Evolutionary conservation across 2,888 invertebrate genomes (phyloP), one percentile per base, ranked within the genome.

Genomic region (Standfussiana lucernea): DNA sequence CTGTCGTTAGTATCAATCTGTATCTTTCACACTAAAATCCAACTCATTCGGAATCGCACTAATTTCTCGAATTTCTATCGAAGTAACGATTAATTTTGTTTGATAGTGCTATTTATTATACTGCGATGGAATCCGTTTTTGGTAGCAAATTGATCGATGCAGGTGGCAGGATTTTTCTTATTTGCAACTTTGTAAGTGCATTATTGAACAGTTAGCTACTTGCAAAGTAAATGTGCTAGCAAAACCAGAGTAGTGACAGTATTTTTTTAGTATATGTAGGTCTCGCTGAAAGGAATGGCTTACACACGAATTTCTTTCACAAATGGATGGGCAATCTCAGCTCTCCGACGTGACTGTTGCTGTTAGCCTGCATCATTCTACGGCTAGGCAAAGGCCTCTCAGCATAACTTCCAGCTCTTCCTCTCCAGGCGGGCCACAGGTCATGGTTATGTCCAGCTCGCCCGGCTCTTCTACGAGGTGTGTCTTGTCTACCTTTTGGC

Each of bases 1-100:
- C 66, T 75, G 73, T 87, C 64, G 67, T 86, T 76, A 47, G 59
- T 67, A 73, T 68, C 62, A 85, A 85, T 85, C 83, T 82, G 84
- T 88, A 79, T 82, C 71, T 72, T 86, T 88, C 85, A 72, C 85
- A 79, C 74, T 79, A 81, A 86, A 84, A 83, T 83, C 56, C 82
- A 62, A 70, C 56, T 78, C 56, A 80, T 83, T 74, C 61, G 10
- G 32, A 59, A 83, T 81, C 75, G 75, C 69, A 73, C 77, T 75
- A 83, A 88, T 89, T 87, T 86, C 71, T 68, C 45, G 80, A 82
- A 89, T 85, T 75, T 77, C 80, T 83, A 83, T 80, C 65, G 65
- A 86, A 80, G 80, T 67, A 72, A 82, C 72, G 42, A 83, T 77
- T 78, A 73, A 80, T 86, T 81, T 76, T 67, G 76, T 87, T 80